phyloP scores from a whole-genome alignment of 2,888 invertebrate species.

The Aricia artaxerxes region DNA sequence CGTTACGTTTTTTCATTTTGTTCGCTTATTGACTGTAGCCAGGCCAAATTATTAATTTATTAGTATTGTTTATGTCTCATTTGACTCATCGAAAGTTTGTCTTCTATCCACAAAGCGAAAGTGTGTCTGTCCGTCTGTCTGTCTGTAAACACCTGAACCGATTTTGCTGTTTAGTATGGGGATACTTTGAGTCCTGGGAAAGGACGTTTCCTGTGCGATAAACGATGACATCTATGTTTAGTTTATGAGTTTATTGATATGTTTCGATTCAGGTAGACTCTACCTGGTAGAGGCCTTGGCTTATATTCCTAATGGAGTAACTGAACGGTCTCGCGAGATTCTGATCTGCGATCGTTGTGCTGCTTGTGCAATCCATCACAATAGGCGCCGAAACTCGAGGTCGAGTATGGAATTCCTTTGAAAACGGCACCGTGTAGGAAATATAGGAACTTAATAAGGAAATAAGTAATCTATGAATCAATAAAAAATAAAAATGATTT shows the following conservation, averaged over 20 bases:
- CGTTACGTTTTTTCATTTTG: too few species aligned
- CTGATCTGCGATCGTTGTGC: constrained; percentile 31
- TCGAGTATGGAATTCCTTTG: constrained; percentile 25
- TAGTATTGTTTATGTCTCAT: background rate
- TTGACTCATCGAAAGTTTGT: background rate
- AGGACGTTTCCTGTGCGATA: too few species aligned
- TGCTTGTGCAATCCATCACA: constrained; percentile 35
- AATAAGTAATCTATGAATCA: background rate
- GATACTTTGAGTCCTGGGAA: too few species aligned
- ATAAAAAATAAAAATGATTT: background rate
- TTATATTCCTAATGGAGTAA: constrained; percentile 17
- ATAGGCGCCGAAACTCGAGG: constrained; percentile 31
- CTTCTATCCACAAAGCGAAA: background rate
- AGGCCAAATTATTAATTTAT: too few species aligned
- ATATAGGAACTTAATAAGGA: background rate
- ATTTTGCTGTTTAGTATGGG: too few species aligned
- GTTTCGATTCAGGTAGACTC: background rate
- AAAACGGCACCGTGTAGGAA: background rate
- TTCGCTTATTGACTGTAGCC: too few species aligned
- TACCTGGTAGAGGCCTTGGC: constrained; percentile 3
- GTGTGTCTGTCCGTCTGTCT: too few species aligned
- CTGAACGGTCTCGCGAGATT: constrained; percentile 32
- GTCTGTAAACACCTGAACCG: too few species aligned
- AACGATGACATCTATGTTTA: too few species aligned
- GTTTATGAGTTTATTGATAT: background rate